phyloP scores from a whole-genome alignment of 1,140 invertebrate genomes.

The Pygmarrhopalites habei region DNA sequence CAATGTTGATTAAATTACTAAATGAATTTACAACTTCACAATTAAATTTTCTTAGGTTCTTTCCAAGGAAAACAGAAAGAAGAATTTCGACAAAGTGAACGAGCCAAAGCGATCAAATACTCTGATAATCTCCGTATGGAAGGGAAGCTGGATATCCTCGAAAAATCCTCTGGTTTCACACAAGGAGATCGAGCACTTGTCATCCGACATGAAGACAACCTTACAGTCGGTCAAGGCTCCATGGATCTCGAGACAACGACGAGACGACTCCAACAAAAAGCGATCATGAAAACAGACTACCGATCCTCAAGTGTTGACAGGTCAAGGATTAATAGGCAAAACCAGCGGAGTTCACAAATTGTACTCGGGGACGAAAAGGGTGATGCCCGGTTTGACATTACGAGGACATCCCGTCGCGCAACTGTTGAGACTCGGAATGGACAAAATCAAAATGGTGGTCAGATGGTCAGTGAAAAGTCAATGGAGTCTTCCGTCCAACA shows the following conservation, averaged over 20 bases:
- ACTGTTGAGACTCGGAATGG: slow-evolving; percentile 32
- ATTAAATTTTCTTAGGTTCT: slow-evolving; percentile 17
- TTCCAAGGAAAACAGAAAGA: slow-evolving; percentile 44
- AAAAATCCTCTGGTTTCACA: slow-evolving; percentile 27
- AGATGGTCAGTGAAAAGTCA: slow-evolving; percentile 33
- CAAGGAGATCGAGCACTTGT: slow-evolving; percentile 44
- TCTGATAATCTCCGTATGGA: slow-evolving; percentile 55
- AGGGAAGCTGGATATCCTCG: slow-evolving; percentile 40
- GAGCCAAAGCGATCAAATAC: slow-evolving; percentile 5
- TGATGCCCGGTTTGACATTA: slow-evolving; percentile 36
- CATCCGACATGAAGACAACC: slow-evolving; percentile 51
- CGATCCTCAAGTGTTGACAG: not conserved
- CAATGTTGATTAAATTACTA: no score
- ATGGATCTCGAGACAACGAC: slow-evolving; percentile 36
- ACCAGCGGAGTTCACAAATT: slow-evolving; percentile 27
- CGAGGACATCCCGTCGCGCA: slow-evolving; percentile 20
- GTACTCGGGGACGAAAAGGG: slow-evolving; percentile 33
- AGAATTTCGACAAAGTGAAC: slow-evolving; percentile 6
- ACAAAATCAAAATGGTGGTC: slow-evolving; percentile 13
- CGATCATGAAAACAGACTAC: not conserved
- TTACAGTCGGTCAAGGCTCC: slow-evolving; percentile 40
- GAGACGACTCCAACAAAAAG: not conserved
- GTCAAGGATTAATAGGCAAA: not conserved
- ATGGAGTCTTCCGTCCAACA: slow-evolving; percentile 29
- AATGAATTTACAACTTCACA: no score